phyloP scores from a whole-genome alignment of 2,888 invertebrate species.

The Dugesia japonica region DNA sequence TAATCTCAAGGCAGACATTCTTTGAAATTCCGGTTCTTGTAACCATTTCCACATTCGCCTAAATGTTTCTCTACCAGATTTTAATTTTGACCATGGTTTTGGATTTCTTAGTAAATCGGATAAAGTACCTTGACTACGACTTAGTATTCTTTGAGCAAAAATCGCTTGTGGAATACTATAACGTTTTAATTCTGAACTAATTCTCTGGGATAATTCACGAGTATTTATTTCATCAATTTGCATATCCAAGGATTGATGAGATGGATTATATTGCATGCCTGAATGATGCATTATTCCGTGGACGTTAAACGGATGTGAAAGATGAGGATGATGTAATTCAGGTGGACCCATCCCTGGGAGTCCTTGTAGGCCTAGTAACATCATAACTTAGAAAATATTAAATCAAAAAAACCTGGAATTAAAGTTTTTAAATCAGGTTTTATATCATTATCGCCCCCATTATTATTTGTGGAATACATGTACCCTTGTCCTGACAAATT shows the following conservation, averaged over 20 bases:
- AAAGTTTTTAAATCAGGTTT: constrained; percentile 21
- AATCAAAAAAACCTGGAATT: background rate
- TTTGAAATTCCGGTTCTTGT: too few relatives aligned
- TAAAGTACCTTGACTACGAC: background rate
- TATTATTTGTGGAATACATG: background rate
- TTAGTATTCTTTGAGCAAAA: background rate
- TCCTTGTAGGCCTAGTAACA: background rate
- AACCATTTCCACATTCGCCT: too few relatives aligned
- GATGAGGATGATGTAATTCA: background rate
- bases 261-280: background rate
- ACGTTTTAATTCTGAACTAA: too few relatives aligned
- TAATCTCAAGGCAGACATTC: constrained; percentile 51
- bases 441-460: too few relatives aligned
- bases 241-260: background rate
- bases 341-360: background rate
- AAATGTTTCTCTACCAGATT: background rate
- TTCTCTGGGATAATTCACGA: background rate
- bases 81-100: background rate
- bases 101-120: background rate
- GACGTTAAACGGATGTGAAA: background rate
- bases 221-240: background rate
- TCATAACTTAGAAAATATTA: background rate
- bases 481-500: background rate
- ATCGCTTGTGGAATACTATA: too few relatives aligned
- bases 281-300: background rate